A percentile compares a stretch with the other conserved stretches of the same genome.
phyloP scores from a whole-genome alignment of 1,140 invertebrate genomes.

The Diplogasteroides magnus region DNA sequence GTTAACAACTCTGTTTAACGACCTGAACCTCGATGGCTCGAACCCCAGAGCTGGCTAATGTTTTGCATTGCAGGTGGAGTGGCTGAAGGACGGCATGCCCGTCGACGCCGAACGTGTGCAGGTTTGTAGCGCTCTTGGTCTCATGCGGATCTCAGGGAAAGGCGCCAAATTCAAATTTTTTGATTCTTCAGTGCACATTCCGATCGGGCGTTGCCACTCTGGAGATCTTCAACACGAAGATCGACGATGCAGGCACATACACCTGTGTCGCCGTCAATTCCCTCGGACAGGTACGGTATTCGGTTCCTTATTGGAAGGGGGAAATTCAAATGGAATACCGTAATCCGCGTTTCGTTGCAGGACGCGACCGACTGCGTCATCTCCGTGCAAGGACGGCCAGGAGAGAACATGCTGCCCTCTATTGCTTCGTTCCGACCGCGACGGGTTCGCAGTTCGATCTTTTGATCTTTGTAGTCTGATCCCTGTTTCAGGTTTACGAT shows the following conservation, averaged over 20 bases:
- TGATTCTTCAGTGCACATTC: constrained; percentile 62
- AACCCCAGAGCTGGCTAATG: too few species aligned
- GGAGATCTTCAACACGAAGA: constrained; percentile 88
- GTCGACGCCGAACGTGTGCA: constrained; percentile 81
- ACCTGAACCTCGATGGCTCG: too few species aligned
- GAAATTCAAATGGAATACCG: background rate
- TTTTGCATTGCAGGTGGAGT: constrained; percentile 59
- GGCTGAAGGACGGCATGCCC: constrained; percentile 89
- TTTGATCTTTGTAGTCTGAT: background rate
- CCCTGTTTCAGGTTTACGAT: constrained; percentile 23
- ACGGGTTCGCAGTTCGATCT: background rate
- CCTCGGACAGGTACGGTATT: constrained; percentile 81
- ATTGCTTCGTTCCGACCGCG: background rate
- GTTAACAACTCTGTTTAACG: too few species aligned
- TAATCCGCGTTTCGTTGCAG: background rate
- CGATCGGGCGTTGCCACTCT: constrained; percentile 88
- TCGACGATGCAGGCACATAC: constrained; percentile 92
- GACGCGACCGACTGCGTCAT: constrained; percentile 77
- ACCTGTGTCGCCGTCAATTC: constrained; percentile 82
- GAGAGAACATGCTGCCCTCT: constrained; percentile 10
- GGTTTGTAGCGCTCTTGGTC: too few species aligned
- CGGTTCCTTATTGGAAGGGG: background rate
- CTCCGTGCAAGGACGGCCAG: constrained; percentile 79
- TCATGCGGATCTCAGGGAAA: background rate
- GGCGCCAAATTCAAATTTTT: background rate